Base-by-base conservation (phyloP, 2,113 vertebrate genomes). In the Seriola quinqueradiata region DNA sequence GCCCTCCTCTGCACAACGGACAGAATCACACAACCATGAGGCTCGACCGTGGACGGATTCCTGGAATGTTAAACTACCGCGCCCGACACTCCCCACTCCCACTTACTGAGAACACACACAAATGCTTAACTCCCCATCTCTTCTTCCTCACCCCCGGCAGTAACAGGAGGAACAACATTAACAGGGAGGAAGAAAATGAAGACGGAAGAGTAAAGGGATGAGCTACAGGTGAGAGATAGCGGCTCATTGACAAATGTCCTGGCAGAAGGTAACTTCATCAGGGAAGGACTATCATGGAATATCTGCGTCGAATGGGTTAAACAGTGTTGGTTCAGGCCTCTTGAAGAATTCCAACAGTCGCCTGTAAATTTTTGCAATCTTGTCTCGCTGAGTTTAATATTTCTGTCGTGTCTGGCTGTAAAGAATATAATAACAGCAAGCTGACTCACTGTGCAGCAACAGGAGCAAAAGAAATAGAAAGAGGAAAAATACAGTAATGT, bases 41-140 rank as follows among this genome's bases (percentile, higher is more conserved):
- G 91, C 88, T 87, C 82, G 72, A 87, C 88, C 87, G 76, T 89
- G 80, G 87, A 92, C 75, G 77, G 90, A 94, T 94, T 95, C 92
- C 92, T 92, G 93, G 92, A 95, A 95, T 95, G 92, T 90, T 91
- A 79, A 86, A 91, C 87, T 91, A 83, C 94, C 90, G 87, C 93
- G 66, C 93, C 92, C 87, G 86, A 86, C 92, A 93, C 93, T 93
- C 93, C 92, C 78, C 88, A 87, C 89, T 93, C 93, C 90, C 85
- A 92, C 91, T 90, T 76, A 87, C 85, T 86, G 77, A 75, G 86
- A 90, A 84, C 85, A 84, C 90, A 87, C 82, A 92, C 84, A 89
- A 81, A 83, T 42, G 69, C 63, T 86, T 32, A 36, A 86, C 87
- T 85, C 86, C 85, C 88, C 68, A 72, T 85, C 79, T 77, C 71